Evolutionary conservation across 1,140 invertebrate genomes (phyloP).

Genomic region (Drosophila sturtevanti): DNA sequence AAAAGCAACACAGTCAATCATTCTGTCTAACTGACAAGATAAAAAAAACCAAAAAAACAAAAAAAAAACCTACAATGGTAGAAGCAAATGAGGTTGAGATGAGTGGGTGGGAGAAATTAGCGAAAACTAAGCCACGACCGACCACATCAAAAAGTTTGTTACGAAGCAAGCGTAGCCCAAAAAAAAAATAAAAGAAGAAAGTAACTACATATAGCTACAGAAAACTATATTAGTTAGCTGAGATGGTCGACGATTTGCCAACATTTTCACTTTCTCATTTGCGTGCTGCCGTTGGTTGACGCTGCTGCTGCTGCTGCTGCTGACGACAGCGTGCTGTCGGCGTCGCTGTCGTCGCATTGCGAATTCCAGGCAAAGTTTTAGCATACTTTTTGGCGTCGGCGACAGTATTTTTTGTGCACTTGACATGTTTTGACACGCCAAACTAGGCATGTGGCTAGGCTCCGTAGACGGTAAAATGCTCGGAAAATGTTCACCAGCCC

Average conservation of each 20-base stretch:
- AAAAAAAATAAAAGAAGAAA: not conserved
- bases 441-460: conserved; percentile 1
- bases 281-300: conserved; percentile 27
- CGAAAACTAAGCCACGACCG: conserved; percentile 28
- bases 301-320: not conserved
- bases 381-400: conserved; percentile 65
- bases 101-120: conserved; percentile 31
- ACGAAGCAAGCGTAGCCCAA: conserved; percentile 42
- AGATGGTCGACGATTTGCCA: conserved; percentile 57
- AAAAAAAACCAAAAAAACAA: too few relatives aligned
- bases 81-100: not conserved
- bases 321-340: conserved; percentile 8
- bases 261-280: conserved; percentile 61
- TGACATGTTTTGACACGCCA: conserved; percentile 76
- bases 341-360: conserved; percentile 62
- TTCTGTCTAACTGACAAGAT: conserved; percentile 63
- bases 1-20: conserved; percentile 78
- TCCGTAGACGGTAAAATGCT: not conserved
- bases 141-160: conserved; percentile 49
- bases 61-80: conserved; percentile 8
- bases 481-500: conserved; percentile 54
- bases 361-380: conserved; percentile 69
- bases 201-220: not conserved
- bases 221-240: conserved; percentile 38
- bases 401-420: conserved; percentile 79